phyloP scores from a whole-genome alignment of 2,113 vertebrate genomes.

The Phocoena sinus region DNA sequence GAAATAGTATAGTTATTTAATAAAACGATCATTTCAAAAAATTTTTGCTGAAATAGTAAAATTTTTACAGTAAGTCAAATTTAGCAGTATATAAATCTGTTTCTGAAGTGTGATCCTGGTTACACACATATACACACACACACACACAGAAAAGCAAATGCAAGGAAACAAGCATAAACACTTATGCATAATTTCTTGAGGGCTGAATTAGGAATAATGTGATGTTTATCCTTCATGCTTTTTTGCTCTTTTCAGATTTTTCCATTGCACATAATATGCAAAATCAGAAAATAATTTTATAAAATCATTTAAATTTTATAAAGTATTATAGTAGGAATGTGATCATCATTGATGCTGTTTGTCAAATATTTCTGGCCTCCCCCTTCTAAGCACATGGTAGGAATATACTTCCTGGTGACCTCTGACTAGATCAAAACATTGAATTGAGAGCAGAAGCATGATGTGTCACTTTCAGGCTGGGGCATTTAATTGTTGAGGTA shows the following conservation, averaged over 20 bases:
- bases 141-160: not conserved
- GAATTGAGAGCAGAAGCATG: not conserved
- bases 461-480: not conserved
- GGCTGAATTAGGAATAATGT: not conserved
- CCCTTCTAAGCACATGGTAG: not conserved
- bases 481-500: not conserved
- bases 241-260: not conserved
- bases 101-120: not conserved
- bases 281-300: not conserved
- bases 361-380: not conserved
- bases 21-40: not conserved
- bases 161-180: not conserved
- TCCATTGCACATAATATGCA: not conserved
- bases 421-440: not conserved
- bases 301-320: not conserved
- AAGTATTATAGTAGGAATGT: not conserved
- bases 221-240: not conserved
- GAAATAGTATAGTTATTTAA: not conserved
- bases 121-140: not conserved
- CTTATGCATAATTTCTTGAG: not conserved
- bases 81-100: not conserved
- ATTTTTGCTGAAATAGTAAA: not conserved
- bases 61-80: conserved; percentile 22
- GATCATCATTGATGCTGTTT: not conserved
- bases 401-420: not conserved